A percentile compares a stretch with the other conserved stretches of the same genome.
Evolutionary conservation across 2,113 vertebrate genomes (phyloP).

Genomic region (Dasyornis broadbenti): DNA sequence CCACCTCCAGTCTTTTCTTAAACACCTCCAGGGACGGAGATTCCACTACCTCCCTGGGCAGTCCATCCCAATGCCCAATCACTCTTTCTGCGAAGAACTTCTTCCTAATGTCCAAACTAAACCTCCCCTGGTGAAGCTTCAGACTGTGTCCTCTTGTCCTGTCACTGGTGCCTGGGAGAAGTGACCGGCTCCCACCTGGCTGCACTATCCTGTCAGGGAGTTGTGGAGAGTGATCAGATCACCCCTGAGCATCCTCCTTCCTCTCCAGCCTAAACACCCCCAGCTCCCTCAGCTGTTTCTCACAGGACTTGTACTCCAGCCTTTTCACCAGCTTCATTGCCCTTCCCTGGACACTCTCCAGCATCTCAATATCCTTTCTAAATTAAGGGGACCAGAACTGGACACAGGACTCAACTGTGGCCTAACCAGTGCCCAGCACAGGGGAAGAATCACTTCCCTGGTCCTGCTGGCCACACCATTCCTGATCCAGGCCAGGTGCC

Average conservation of each 20-base stretch:
- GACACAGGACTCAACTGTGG: background rate
- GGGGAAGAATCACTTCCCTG: background rate
- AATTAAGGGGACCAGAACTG: background rate
- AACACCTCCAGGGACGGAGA: background rate
- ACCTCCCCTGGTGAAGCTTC: background rate
- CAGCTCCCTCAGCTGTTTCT: background rate
- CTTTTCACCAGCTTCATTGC: background rate
- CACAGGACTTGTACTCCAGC: background rate
- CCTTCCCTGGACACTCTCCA: background rate
- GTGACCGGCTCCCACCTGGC: fast-evolving
- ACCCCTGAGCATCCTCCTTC: background rate
- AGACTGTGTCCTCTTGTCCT: background rate
- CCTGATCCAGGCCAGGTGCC: background rate
- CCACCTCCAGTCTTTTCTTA: background rate
- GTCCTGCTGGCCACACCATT: background rate
- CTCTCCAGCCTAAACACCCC: background rate
- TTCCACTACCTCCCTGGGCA: background rate
- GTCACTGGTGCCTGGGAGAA: background rate
- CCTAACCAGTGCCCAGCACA: background rate
- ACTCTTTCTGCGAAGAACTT: background rate
- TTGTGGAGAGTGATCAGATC: background rate
- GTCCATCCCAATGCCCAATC: background rate
- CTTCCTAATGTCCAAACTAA: background rate
- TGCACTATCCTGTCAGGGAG: background rate
- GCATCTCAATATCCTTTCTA: background rate